Conservation (phyloP, 2,113 vertebrate genomes). For the Toxotes jaculatrix region DNA sequence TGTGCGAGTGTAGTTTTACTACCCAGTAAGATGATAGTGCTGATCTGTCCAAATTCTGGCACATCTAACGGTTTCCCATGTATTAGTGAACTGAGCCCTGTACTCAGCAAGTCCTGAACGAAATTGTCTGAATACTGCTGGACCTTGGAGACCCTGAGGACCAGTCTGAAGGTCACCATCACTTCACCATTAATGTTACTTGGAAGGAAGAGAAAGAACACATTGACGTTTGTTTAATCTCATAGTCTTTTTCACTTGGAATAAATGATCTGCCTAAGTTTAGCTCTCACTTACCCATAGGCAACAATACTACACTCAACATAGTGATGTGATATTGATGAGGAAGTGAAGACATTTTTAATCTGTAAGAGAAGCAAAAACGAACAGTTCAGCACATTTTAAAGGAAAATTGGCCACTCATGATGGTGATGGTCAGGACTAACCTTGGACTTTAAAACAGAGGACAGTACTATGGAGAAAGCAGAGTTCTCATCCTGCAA, state of each 20-base stretch:
- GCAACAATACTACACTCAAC: slow-evolving; percentile 86
- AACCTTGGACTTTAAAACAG: slow-evolving; percentile 88
- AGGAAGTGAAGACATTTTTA: slow-evolving; percentile 85
- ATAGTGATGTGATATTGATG: slow-evolving; percentile 86
- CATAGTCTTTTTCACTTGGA: not conserved
- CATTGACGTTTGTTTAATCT: not conserved
- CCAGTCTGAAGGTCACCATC: slow-evolving; percentile 86
- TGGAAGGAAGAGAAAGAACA: not conserved
- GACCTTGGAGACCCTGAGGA: slow-evolving; percentile 80
- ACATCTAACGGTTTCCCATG: slow-evolving; percentile 80
- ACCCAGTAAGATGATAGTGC: slow-evolving; percentile 87
- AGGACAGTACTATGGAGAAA: slow-evolving; percentile 85
- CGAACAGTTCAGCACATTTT: not conserved
- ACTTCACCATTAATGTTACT: slow-evolving; percentile 87
- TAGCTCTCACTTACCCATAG: slow-evolving; percentile 86
- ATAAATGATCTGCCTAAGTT: not conserved
- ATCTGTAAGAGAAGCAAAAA: slow-evolving; percentile 83
- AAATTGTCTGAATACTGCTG: slow-evolving; percentile 79
- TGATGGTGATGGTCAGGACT: slow-evolving; percentile 24
- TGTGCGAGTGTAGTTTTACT: slow-evolving; percentile 17
- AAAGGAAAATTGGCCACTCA: not conserved
- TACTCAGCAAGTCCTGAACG: slow-evolving; percentile 86
- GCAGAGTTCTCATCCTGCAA: slow-evolving; percentile 83
- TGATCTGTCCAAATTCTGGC: slow-evolving; percentile 87
- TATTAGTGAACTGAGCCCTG: slow-evolving; percentile 82